Evolutionary conservation across 2,113 vertebrate genomes (phyloP), one percentile per base, ranked within the genome.

Genomic region (Corythaeola cristata): DNA sequence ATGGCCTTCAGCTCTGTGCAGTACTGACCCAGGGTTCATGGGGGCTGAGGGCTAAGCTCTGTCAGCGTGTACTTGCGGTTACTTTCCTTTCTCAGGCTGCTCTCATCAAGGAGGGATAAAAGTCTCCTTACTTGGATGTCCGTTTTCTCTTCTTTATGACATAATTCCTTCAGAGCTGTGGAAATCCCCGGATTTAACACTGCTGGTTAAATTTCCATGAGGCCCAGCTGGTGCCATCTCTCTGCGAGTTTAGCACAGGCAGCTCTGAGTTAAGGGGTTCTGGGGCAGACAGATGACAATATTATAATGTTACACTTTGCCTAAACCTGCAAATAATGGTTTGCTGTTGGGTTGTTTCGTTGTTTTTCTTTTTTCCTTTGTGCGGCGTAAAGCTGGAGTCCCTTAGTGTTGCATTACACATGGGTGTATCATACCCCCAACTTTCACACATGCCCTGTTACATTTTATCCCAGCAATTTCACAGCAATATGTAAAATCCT

Each of bases 121-220:
- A n/a, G 41, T 20, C 6, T 5, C 5, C 11, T 80, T 19, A 6
- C 33, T 13, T 33, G 28, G 45, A 26, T 23, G 19, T 26, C 55
- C 7, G 0, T 21, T 1, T 28, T 63, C 15, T n/a, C 35, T 13
- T 66, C 9, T 41, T 22, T 11, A 8, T 60, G 16, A 3, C 8
- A 0, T 35, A 44, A 7, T 10, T 64, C 28, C 64, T 32, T 49
- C 30, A 8, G 2, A 18, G 68, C 58, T 53, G 18, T 45, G 59
- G 24, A 18, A 55, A 4, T 5, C 2, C 1, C 28, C 23, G 15
- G 2, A 5, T 58, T 13, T 2, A 44, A 8, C 4, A 2, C 15
- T 10, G 14, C 9, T 30, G 1, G 12, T 20, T 39, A 21, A 5
- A 9, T 10, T 3, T n/a, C 8, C 6, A 18, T 2, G 33, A 39